Evolutionary conservation across 2,113 vertebrate genomes (phyloP).

Genomic region (Calypte anna): DNA sequence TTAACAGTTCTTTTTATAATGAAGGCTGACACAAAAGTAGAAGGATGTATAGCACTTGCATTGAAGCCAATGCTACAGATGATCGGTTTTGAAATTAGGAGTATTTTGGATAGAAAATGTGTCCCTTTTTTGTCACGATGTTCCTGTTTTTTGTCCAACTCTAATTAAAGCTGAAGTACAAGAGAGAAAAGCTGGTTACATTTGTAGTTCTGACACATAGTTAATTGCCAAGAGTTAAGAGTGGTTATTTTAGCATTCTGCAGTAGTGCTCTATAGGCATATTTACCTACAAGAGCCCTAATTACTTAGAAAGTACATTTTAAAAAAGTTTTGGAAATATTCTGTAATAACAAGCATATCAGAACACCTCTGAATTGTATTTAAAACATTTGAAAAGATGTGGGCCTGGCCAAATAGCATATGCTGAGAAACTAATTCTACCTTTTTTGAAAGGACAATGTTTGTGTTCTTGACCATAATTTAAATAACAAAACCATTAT

Average conservation of each 20-base stretch:
- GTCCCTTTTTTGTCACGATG: slow-evolving; percentile 48
- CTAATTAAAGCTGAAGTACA: slow-evolving; percentile 58
- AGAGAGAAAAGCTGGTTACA: slow-evolving; percentile 46
- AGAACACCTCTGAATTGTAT: not conserved
- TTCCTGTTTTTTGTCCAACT: slow-evolving; percentile 54
- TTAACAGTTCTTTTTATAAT: slow-evolving; percentile 59
- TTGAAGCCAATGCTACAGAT: slow-evolving; percentile 53
- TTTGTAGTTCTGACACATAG: slow-evolving; percentile 18
- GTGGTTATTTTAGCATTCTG: not conserved
- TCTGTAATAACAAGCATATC: not conserved
- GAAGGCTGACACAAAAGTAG: slow-evolving; percentile 53
- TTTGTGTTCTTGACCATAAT: not conserved
- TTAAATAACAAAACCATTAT: not conserved
- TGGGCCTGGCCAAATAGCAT: not conserved
- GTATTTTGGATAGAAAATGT: slow-evolving; percentile 1
- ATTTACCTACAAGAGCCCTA: not conserved
- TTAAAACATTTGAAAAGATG: not conserved
- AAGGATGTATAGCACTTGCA: slow-evolving; percentile 25
- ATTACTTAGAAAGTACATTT: slow-evolving; percentile 5
- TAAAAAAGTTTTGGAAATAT: not conserved
- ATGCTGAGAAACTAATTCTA: not conserved
- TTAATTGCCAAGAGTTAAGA: slow-evolving; percentile 42
- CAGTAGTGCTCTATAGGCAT: not conserved
- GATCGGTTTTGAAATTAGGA: slow-evolving; percentile 32
- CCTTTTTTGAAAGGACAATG: not conserved